Evolutionary conservation across 2,797 vertebrate genomes (phyloP), one percentile per base, ranked within the genome.

Genomic region (Thamnophis elegans): DNA sequence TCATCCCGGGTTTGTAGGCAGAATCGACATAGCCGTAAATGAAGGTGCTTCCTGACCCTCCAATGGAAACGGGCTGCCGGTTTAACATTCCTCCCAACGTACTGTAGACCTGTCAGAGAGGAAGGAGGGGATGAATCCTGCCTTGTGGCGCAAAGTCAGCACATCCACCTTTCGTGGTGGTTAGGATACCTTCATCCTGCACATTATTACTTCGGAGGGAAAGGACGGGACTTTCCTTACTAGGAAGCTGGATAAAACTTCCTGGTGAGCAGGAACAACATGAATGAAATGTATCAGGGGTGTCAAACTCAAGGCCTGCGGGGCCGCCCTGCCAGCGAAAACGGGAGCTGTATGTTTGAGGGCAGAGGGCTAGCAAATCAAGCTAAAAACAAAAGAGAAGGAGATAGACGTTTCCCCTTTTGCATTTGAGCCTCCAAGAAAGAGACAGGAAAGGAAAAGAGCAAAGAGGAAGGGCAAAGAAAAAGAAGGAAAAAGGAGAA

Each of bases 1-100:
- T 97, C 98, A 99, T 98, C 85, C 96, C 97, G 5, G 91, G 95
- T 1, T 96, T 98, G 92, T 97, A 99, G 0, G 98, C 98, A 0
- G 98, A 98, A 36, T 99, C 98, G 32, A 99, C 98, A 85, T 98
- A 99, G 0, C 98, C 98, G 1, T 98, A 98, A 92, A 99, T 97
- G 55, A 98, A 99, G 0, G 94, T 96, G 94, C 98, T 99, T 58
- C 98, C 98, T 0, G 98, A 99, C 42, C 98, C 98, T 0, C 98
- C 98, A 0, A 99, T 95, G 25, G 98, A 97, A 91, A 99, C 98
- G 0, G 98, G 98, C 0, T 99, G 98, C 11, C 97, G 97, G 4
- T 97, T 97, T 91, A 99, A 95, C 95, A 98, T 97, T 0, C 98
- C 98, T 0, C 96, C 98, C 0, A 99, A 9, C 4, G 98, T 98